Base-by-base conservation (phyloP, 2,113 vertebrate genomes). In the Notarius lentiginosus region DNA sequence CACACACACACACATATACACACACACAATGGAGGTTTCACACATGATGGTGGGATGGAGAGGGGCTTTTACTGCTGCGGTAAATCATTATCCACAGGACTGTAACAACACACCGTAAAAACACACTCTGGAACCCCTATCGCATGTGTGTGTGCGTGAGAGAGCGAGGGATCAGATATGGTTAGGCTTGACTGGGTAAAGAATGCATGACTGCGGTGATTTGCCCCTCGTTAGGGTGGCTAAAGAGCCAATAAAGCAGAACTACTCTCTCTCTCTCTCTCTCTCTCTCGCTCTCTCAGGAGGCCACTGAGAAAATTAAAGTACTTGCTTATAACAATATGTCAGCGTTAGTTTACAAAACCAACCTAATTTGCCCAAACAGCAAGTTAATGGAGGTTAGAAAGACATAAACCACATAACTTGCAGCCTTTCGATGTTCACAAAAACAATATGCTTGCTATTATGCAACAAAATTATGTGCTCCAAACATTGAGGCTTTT, bases 81-180 rank as follows among this genome's bases (percentile, higher is more conserved):
- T 92, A 91, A 91, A 90, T 90, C 88, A 89, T 87, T 87, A 87
- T 90, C 72, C 87, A 76, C 85, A 72, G 87, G 87, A 90, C 88
- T 91, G 88, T 85, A 88, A 90, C 87, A 90, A 91, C 90, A 91
- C 84, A 84, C 82, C 85, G 66, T 92, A 89, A 91, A 66, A 90
- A 86, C 73, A 79, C 87, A 86, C 66, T 73, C 83, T 85, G 83
- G 86, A 83, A 87, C 86, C 88, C 81, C 84, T 86, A 79, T 89
- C 63, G 80, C 83, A 89, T 61, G 82, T 53, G 88, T 76, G 79
- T 76, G 79, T 75, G 66, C 41, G 68, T 83, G 68, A 49, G 80
- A 61, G 41, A 63, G 86, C 24, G 7, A 80, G 79, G 56, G 80
- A 83, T 87, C 75, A 61, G 83, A 84, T 86, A 75, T 88, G 60